Conservation (phyloP, 2,113 vertebrate genomes). For the Oncorhynchus masou region DNA sequence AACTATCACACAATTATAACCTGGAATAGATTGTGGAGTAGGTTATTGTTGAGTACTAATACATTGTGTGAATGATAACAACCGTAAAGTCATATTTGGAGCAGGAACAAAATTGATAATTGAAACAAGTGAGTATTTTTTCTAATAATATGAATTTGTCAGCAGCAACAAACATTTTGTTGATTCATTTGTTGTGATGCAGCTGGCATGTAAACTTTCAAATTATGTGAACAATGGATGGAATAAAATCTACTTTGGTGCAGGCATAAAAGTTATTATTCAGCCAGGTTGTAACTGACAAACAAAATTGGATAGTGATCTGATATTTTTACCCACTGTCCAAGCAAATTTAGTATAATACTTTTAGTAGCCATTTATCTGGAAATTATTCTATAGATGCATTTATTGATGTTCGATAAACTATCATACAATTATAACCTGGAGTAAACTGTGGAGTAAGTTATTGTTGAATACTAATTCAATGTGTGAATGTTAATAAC, state of each 20-base stretch:
- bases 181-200: too few species aligned
- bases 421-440: neutral
- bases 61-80: conserved; percentile 23
- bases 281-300: neutral
- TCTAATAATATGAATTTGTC: neutral
- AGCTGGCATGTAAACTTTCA: too few species aligned
- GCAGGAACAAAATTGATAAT: conserved; percentile 21
- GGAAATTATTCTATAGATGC: neutral
- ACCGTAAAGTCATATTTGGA: conserved; percentile 23
- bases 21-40: neutral
- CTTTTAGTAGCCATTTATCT: too few species aligned
- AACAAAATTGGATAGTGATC: neutral
- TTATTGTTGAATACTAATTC: neutral
- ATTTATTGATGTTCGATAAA: neutral
- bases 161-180: neutral
- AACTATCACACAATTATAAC: neutral
- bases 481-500: conserved; percentile 28
- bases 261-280: too few species aligned
- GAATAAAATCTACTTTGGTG: too few species aligned
- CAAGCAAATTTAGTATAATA: too few species aligned
- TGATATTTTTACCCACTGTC: neutral
- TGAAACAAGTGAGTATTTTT: conserved; percentile 38
- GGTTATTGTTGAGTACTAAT: conserved; percentile 6
- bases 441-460: neutral
- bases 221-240: too few species aligned